Evolutionary conservation across 2,113 vertebrate genomes (phyloP).

Genomic region (Sinocyclocheilus anshuiensis): DNA sequence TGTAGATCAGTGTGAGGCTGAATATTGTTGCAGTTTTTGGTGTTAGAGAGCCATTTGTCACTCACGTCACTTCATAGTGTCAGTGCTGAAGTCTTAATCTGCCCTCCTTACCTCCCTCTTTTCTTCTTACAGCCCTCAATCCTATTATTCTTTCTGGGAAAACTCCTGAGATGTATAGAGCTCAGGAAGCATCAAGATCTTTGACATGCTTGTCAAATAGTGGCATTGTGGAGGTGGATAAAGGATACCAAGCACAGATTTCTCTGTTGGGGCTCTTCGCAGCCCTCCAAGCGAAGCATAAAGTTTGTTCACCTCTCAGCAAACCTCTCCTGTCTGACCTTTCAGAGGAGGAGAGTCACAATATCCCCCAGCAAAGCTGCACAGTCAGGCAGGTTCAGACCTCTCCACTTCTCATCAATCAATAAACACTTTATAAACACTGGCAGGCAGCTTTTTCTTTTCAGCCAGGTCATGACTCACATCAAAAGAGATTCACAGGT

Average conservation of each 20-base stretch:
- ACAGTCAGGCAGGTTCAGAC: constrained; percentile 24
- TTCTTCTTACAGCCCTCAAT: constrained; percentile 59
- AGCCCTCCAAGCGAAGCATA: constrained; percentile 8
- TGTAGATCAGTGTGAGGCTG: not conserved
- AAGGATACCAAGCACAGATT: constrained; percentile 9
- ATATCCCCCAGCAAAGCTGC: constrained; percentile 23
- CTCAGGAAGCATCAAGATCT: constrained; percentile 1
- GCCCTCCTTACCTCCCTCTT: constrained; percentile 55
- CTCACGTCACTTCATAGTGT: constrained; percentile 32
- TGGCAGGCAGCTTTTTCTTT: constrained; percentile 26
- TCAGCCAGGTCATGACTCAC: constrained; percentile 30
- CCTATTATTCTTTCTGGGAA: constrained; percentile 67
- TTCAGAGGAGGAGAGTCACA: constrained; percentile 18
- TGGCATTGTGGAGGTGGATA: not conserved
- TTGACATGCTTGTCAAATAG: constrained; percentile 15
- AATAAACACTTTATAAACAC: constrained; percentile 33
- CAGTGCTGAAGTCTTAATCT: constrained; percentile 44
- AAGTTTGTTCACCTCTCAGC: constrained; percentile 27
- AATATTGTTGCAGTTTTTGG: not conserved
- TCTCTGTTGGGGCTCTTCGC: not conserved
- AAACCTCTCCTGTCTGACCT: constrained; percentile 14
- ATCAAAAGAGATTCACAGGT: constrained; percentile 29
- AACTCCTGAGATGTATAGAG: constrained; percentile 50
- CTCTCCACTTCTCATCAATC: constrained; percentile 25
- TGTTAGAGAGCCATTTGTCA: constrained; percentile 42